phyloP scores from a whole-genome alignment of 2,113 vertebrate species.

The Rafetus swinhoei region DNA sequence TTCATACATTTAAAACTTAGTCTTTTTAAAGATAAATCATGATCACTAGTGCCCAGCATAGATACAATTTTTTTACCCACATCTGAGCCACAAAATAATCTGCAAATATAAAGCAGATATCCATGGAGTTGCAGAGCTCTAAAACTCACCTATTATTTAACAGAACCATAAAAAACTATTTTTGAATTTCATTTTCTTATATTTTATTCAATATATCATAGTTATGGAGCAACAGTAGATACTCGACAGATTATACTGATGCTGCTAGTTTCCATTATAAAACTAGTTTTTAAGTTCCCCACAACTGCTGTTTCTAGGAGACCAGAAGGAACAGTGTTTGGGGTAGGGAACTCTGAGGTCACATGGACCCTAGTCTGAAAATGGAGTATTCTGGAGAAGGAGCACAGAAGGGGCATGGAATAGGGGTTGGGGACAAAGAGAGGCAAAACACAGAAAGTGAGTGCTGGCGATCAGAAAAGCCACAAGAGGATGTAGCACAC shows the following conservation, averaged over 20 bases:
- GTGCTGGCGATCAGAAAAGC: neutral
- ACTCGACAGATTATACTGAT: rapidly evolving
- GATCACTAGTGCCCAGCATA: neutral
- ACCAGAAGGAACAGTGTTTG: neutral
- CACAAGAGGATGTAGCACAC: neutral
- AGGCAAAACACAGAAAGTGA: neutral
- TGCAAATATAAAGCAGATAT: no score
- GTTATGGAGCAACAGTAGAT: neutral
- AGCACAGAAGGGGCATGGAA: rapidly evolving
- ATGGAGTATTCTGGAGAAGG: neutral
- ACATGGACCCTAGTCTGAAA: neutral
- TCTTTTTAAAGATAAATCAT: neutral
- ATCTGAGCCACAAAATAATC: no score
- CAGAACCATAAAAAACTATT: rapidly evolving
- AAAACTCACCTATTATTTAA: neutral
- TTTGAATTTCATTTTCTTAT: neutral
- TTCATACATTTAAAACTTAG: neutral
- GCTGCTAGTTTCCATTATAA: neutral
- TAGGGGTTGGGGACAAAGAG: neutral
- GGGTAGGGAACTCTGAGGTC: rapidly evolving
- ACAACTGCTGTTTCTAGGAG: neutral
- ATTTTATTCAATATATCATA: neutral
- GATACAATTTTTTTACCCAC: no score
- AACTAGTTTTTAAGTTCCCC: neutral
- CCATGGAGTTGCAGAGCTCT: no score